phyloP scores from a whole-genome alignment of 2,888 invertebrate genomes.

The Tinea trinotella region DNA sequence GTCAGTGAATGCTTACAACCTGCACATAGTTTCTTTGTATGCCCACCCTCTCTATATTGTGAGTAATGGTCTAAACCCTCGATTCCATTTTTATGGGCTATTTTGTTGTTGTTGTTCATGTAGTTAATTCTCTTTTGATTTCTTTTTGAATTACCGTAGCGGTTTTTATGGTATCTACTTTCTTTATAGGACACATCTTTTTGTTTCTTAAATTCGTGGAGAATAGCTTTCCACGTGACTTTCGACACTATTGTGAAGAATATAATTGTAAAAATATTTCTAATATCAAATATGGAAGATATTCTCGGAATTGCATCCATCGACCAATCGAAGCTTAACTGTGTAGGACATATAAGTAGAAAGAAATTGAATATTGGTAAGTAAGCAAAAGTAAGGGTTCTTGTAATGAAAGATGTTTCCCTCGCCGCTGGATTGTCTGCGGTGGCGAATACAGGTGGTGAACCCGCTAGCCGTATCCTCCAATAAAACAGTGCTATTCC shows the following conservation, averaged over 20 bases:
- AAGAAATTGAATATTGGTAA: constrained; percentile 93
- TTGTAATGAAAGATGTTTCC: constrained; percentile 82
- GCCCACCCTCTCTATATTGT: constrained; percentile 49
- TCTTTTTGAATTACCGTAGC: constrained; percentile 41
- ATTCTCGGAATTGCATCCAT: constrained; percentile 96
- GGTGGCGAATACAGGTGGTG: constrained; percentile 86
- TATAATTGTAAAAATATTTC: constrained; percentile 82
- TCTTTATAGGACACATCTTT: constrained; percentile 43
- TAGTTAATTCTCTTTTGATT: constrained; percentile 58
- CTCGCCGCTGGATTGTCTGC: constrained; percentile 98
- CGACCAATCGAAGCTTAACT: constrained; percentile 98
- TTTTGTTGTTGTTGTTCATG: constrained; percentile 35
- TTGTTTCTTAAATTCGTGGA: constrained; percentile 47
- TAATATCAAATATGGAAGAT: constrained; percentile 80
- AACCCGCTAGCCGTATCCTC: constrained; percentile 84
- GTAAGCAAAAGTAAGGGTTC: constrained; percentile 91
- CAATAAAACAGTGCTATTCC: constrained; percentile 80
- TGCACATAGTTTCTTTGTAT: constrained; percentile 70
- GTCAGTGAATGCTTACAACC: constrained; percentile 78
- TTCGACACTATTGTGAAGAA: constrained; percentile 77
- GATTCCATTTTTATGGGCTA: constrained; percentile 43
- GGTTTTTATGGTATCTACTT: constrained; percentile 53
- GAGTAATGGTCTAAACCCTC: constrained; percentile 53
- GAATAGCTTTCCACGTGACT: constrained; percentile 51
- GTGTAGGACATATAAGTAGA: constrained; percentile 87